A percentile compares a stretch with the other conserved stretches of the same genome.
Conservation (phyloP, 35 echinoderm and acorn worm genomes). For the Anneissia japonica region DNA sequence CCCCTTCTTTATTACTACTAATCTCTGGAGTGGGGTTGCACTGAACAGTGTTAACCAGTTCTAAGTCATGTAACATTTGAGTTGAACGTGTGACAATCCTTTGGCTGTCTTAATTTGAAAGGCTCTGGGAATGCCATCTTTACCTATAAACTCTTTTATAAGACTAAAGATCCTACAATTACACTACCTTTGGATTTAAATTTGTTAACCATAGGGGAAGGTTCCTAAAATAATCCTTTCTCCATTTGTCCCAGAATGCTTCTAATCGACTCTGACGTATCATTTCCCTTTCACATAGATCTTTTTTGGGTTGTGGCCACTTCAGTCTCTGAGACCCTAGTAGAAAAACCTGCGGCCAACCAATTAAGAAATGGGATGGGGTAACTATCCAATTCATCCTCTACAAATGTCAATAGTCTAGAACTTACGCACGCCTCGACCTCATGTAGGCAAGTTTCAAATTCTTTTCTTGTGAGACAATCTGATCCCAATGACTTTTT, state of each 20-base stretch:
- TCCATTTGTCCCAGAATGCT: background rate
- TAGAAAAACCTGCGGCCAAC: background rate
- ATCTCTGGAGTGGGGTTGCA: no score
- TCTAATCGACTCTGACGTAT: background rate
- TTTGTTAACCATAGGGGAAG: conserved; percentile 6
- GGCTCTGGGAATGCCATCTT: background rate
- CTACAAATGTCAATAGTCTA: conserved; percentile 9
- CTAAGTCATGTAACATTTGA: background rate
- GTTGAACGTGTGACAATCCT: background rate
- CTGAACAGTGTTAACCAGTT: no score
- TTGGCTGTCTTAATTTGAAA: background rate
- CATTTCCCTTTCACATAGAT: background rate
- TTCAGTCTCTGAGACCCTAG: background rate
- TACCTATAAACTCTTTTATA: background rate
- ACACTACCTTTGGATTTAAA: background rate
- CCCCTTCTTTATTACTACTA: no score
- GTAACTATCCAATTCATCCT: background rate
- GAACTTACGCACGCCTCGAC: conserved; percentile 17
- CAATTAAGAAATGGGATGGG: conserved; percentile 3
- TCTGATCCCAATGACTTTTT: conserved; percentile 12
- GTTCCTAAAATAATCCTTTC: background rate
- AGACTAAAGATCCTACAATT: background rate
- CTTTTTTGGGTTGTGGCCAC: background rate
- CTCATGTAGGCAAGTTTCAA: conserved; percentile 13
- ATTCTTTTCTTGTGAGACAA: conserved; percentile 3